Percentiles rank a stretch among this genome's conserved stretches.
Evolutionary conservation across 2,113 vertebrate genomes (phyloP).

Genomic region (Neodon shergylaensis): DNA sequence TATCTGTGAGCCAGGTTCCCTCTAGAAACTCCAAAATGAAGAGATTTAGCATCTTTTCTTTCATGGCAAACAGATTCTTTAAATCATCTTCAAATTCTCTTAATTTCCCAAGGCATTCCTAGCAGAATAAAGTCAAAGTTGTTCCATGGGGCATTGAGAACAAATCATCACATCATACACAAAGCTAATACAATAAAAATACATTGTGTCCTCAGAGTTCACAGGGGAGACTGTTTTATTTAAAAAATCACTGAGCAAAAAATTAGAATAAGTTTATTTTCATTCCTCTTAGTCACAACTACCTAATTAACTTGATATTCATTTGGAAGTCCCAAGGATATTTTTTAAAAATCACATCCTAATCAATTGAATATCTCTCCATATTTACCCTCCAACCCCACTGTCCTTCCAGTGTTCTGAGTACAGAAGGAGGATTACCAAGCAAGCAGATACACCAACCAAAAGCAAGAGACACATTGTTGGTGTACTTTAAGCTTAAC

Average conservation of each 20-base stretch:
- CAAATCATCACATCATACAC: neutral
- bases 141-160: constrained; percentile 54
- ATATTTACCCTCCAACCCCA: neutral
- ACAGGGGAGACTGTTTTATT: neutral
- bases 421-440: neutral
- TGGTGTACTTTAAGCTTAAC: neutral
- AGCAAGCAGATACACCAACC: neutral
- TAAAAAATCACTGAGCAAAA: neutral
- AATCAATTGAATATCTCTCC: too few relatives aligned
- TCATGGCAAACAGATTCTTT: neutral
- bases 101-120: neutral
- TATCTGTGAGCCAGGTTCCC: neutral
- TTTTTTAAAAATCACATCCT: too few relatives aligned
- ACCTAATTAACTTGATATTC: too few relatives aligned
- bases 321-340: too few relatives aligned
- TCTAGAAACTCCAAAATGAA: neutral
- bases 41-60: neutral
- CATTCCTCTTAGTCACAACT: too few relatives aligned
- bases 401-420: neutral
- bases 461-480: neutral
- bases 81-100: constrained; percentile 34
- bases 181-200: constrained; percentile 2
- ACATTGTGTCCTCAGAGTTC: neutral
- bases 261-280: neutral
- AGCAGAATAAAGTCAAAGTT: constrained; percentile 42